Conservation (phyloP, 2,797 vertebrate genomes). For the Helarctos malayanus region DNA sequence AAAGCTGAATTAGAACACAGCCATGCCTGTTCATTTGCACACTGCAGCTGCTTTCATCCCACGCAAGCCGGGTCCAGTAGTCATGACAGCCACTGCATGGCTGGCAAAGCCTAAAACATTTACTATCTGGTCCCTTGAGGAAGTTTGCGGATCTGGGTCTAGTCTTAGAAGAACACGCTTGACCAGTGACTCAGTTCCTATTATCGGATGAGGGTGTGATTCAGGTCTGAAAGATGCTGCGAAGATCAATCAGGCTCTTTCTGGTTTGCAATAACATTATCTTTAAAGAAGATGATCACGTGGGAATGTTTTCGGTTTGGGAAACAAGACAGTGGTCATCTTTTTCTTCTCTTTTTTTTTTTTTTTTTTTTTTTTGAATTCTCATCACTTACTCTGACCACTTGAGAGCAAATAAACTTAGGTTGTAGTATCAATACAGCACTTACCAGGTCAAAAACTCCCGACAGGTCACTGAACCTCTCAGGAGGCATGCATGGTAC, state of each 20-base stretch:
- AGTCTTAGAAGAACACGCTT: not conserved
- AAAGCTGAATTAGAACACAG: not conserved
- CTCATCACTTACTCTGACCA: not conserved
- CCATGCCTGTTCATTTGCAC: not conserved
- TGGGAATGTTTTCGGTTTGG: not conserved
- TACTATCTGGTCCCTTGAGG: not conserved
- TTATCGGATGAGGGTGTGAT: not conserved
- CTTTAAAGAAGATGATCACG: constrained; percentile 14
- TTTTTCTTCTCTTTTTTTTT: not conserved
- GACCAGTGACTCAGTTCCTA: not conserved
- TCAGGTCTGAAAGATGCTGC: not conserved
- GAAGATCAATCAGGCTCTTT: not conserved
- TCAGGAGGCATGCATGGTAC: not conserved
- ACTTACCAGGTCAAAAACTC: not conserved
- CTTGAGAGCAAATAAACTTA: not conserved
- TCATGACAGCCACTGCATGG: not conserved
- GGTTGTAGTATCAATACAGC: not conserved
- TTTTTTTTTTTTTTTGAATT: not conserved
- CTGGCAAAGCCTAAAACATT: not conserved
- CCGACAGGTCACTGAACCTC: not conserved
- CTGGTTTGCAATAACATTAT: not conserved
- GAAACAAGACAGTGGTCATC: not conserved
- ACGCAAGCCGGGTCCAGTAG: not conserved
- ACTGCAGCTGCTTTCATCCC: not conserved
- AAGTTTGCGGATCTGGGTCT: not conserved